These are phyloP conservation scores for Eretmocerus hayati DNA, from an alignment of 2,888 invertebrate genomes.

Conservation along the genomic window DNA sequence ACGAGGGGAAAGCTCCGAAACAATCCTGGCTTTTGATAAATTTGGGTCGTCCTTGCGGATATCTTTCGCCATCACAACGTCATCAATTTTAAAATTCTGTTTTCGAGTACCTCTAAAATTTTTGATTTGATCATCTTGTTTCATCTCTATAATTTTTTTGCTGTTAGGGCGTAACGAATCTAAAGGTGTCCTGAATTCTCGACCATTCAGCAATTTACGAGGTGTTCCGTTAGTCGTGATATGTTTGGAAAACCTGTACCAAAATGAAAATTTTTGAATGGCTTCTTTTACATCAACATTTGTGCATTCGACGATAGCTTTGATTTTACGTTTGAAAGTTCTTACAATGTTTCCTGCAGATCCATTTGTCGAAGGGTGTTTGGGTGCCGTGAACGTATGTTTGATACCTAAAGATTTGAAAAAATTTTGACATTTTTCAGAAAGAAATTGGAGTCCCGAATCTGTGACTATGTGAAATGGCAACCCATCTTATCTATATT, in stretches of 20 bases:
- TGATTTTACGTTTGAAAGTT: not conserved
- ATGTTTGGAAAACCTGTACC: not conserved
- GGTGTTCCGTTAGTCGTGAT: not conserved
- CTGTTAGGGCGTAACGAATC: not conserved
- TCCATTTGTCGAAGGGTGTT: not conserved
- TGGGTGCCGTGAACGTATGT: not conserved
- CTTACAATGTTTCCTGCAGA: not conserved
- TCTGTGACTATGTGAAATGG: conserved; percentile 22
- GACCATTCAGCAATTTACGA: not conserved
- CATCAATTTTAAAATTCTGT: not conserved
- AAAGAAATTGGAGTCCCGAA: conserved; percentile 19
- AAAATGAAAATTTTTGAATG: not conserved
- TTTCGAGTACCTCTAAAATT: not conserved
- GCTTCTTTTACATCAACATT: not conserved
- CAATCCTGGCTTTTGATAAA: not conserved
- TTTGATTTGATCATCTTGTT: not conserved
- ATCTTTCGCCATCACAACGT: not conserved
- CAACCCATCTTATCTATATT: conserved; percentile 16
- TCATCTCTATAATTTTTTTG: not conserved
- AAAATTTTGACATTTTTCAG: not conserved
- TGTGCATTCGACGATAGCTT: not conserved
- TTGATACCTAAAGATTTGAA: not conserved
- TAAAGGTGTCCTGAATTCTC: not conserved
- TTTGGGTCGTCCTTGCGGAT: not conserved
- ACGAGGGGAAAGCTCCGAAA: not conserved